Evolutionary conservation across 2,113 vertebrate genomes (phyloP), one percentile per base, ranked within the genome.

Genomic region (Zosterops hypoxanthus): DNA sequence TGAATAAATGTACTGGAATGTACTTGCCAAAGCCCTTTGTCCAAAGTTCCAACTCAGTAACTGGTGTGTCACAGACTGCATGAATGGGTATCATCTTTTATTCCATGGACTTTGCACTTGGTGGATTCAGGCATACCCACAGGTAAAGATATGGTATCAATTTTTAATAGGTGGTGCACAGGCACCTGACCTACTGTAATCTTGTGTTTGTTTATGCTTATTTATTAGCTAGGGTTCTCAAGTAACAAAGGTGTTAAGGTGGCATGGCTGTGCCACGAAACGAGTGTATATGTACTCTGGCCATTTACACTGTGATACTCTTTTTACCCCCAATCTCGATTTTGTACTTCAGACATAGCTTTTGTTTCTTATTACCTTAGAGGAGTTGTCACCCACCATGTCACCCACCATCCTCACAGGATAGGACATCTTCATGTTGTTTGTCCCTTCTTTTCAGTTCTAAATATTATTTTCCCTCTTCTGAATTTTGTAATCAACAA

Each of bases 181-280:
- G 63, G 65, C 17, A 57, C 75, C n/a, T 34, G 25, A 53, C 52
- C 49, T 36, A 55, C 41, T 75, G 47, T 90, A 68, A 86, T 86
- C 96, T 87, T 64, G 12, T 75, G 63, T 86, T 93, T 96, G 42
- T 64, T 94, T 69, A 73, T 33, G 55, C 60, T 82, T 18, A 36
- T 75, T 82, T 89, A 41, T 80, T 69, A 81, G 33, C 46, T 72
- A 31, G 21, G 50, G 23, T 82, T 95, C 63, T 87, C 19, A 75
- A 26, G 33, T 44, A 78, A 56, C 53, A 50, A 14, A 1, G 8
- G 31, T 66, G 60, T 65, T 69, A 36, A 55, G 0, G 3, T 39
- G 31, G 22, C 0, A 0, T 42, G 44, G 39, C 61, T 88, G 63
- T 72, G n/a, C 36, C 31, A 20, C 28, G 53, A 89, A 90, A 75